These are phyloP conservation scores for Phallusia fumigata DNA, from an alignment of 23 tunicate genomes.

Conservation along the genomic window DNA sequence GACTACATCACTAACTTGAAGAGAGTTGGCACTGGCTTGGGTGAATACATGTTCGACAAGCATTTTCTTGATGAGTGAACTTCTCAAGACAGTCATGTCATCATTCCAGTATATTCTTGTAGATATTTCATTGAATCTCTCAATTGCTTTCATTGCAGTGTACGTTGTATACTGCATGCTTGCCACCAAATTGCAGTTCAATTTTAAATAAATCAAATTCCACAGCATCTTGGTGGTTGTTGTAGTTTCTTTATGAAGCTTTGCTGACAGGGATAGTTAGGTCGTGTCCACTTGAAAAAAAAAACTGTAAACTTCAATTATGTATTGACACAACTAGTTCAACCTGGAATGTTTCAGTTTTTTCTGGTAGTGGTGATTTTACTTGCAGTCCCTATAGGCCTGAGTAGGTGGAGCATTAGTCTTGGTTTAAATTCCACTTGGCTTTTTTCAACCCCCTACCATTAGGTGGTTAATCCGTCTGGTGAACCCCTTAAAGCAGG, in stretches of 20 bases:
- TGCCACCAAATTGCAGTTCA: neutral
- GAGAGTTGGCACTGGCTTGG: conserved; percentile 66
- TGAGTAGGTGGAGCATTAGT: neutral
- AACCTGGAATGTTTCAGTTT: too few relatives aligned
- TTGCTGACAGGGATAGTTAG: too few relatives aligned
- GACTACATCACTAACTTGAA: conserved; percentile 88
- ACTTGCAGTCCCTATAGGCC: too few relatives aligned
- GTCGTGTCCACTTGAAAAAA: too few relatives aligned
- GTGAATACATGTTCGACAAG: conserved; percentile 90
- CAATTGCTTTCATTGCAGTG: neutral
- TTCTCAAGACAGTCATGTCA: neutral
- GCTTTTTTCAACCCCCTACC: too few relatives aligned
- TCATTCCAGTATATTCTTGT: conserved; percentile 1
- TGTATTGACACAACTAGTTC: too few relatives aligned
- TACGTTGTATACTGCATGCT: neutral
- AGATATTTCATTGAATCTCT: neutral
- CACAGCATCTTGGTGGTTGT: too few relatives aligned
- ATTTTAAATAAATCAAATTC: too few relatives aligned
- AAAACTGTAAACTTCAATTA: too few relatives aligned
- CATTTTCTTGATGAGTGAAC: conserved; percentile 35
- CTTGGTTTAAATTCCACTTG: neutral
- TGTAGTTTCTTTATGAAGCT: too few relatives aligned
- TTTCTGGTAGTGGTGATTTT: too few relatives aligned
- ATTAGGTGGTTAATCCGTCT: too few relatives aligned
- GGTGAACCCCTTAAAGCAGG: conserved; percentile 49